Evolutionary conservation across 1,140 invertebrate genomes (phyloP), one percentile per base, ranked within the genome.

Genomic region (Trypoxylus dichotomus): DNA sequence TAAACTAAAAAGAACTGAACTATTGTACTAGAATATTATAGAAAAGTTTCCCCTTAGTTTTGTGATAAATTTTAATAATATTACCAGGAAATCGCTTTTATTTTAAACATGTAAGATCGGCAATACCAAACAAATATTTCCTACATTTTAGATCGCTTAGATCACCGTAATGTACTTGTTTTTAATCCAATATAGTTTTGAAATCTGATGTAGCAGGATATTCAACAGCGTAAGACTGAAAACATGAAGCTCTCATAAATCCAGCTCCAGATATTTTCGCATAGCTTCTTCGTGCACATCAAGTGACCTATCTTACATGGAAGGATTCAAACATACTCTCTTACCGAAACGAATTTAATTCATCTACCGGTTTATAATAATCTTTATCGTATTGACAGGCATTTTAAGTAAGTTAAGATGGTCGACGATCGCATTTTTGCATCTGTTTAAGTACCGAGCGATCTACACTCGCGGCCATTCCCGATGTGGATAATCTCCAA

Each of bases 331-430:
- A 68, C 60, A 27, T 27, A 24, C 27, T 68, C 60, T 13, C 27
- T 27, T 24, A 10, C 27, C 60, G 24, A 29, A 54, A 68, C 27
- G 60, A 68, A 68, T 68, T 68, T 8, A 68, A 68, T 68, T 68
- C 60, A 68, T 68, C 60, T 68, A 68, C 60, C 60, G 60, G 21
- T 68, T 68, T 68, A 68, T 68, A 68, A 68, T 68, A 68, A 68
- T 68, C 60, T 68, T 21, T 68, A 68, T 68, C 60, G 60, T 7
- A 68, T 68, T 68, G 60, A 68, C 60, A 68, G 60, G 21, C 21
- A 68, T 68, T 68, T 68, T 68, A 68, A 68, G 60, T 68, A 68
- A 68, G 60, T 68, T 68, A 68, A 68, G 60, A 68, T 68, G 60
- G 60, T 68, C 60, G 60, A 13, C 60, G 60, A 68, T 68, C 60